Evolutionary conservation across 2,113 vertebrate genomes (phyloP).

Genomic region (Galemys pyrenaicus): DNA sequence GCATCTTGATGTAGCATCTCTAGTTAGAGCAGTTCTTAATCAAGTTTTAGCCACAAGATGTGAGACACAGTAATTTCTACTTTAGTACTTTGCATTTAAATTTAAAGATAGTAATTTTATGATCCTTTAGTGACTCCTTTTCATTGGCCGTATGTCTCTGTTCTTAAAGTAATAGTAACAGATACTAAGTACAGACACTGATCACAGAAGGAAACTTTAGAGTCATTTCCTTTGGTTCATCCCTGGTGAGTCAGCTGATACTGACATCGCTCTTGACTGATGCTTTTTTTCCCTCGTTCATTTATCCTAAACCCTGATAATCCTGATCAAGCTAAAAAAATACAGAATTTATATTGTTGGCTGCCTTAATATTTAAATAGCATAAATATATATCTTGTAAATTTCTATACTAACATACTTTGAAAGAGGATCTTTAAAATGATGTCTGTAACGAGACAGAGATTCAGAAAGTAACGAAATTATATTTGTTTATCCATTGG

Average conservation of each 20-base stretch:
- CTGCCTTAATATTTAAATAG: slow-evolving; percentile 5
- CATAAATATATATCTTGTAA: neutral
- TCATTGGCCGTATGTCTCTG: neutral
- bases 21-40: slow-evolving; percentile 45
- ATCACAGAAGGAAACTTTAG: neutral
- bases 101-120: slow-evolving; percentile 42
- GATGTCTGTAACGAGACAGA: slow-evolving; percentile 21
- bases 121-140: slow-evolving; percentile 30
- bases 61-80: slow-evolving; percentile 15
- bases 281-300: neutral
- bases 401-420: neutral
- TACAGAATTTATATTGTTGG: neutral
- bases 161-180: slow-evolving; percentile 39
- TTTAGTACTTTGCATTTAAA: slow-evolving; percentile 21
- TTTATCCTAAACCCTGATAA: slow-evolving; percentile 35
- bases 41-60: slow-evolving; percentile 18
- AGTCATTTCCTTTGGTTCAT: slow-evolving; percentile 36
- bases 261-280: neutral
- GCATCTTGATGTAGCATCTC: neutral
- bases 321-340: neutral
- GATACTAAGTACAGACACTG: slow-evolving; percentile 7
- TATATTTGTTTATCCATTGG: slow-evolving; percentile 19
- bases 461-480: slow-evolving; percentile 13
- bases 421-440: slow-evolving; percentile 53
- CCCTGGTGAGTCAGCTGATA: neutral